Base-by-base conservation (phyloP, 2,888 invertebrate species). In the Pandemis cinnamomeana region DNA sequence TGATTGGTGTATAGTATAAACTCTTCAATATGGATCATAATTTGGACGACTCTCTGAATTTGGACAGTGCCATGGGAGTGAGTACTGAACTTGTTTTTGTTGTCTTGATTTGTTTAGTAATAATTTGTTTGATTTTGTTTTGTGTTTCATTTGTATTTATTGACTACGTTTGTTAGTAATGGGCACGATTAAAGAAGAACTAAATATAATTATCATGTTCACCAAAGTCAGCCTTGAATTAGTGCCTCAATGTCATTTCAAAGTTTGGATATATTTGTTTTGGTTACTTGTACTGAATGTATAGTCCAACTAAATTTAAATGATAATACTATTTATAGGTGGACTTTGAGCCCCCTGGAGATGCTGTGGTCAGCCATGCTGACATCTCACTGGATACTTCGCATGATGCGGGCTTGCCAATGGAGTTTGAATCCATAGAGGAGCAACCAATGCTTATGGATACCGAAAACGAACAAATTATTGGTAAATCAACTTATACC, bases 361-460 rank as follows among this genome's bases (percentile, higher is more conserved):
- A 86, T 78, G 86, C 83, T 36, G 89, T 89, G 8, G 90, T 89
- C 3, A 87, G 81, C 61, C 89, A 93, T 76, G 84, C 82, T 20
- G 90, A 91, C 67, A 89, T 93, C 20, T 81, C 82, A 42, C 82
- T 93, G 42, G 89, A 89, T 71, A 76, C 77, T 27, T 78, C 77
- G 2, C 87, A 90, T 77, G 87, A 86, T 53, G 84, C 82, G 20
- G 86, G 84, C 53, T 89, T 93, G 44, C 84, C 89, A 1, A 93
- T 94, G 92, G 91, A 93, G 63, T 91, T 91, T 85, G 91, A 90
- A 60, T 85, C 88, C 27, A 87, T 88, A 75, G 88, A 90, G 68
- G 92, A 91, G 68, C 89, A 91, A 66, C 85, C 88, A 44, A 88
- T 90, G 75, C 83, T 93, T 0, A 90, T 94, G 91, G 93, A 92